Evolutionary conservation across 2,888 invertebrate genomes (phyloP), one percentile per base, ranked within the genome.

Genomic region (Tipula unca): DNA sequence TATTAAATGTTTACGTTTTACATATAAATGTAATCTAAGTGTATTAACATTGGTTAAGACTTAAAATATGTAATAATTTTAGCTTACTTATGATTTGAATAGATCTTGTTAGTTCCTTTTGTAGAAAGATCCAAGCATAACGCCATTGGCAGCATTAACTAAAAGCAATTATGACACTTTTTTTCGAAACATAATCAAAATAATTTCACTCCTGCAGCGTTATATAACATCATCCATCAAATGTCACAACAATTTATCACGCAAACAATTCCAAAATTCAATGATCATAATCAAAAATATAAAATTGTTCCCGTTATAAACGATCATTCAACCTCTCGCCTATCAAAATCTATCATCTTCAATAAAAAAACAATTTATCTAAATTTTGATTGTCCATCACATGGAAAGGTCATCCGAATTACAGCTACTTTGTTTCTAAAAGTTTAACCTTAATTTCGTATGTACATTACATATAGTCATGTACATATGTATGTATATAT

Each of bases 341-440:
- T 25, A 69, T 69, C 69, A 69, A 25, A 69, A 69, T 69, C 25
- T 69, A 69, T 69, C 69, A 25, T 69, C 69, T 69, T 69, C 69
- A 69, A 69, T 69, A 69, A 25, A 69, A 69, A 25, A 69, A 69
- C 69, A 25, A 69, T 69, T 69, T 69, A 69, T 69, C 69, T 69
- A 25, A 69, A 69, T 69, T 69, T 69, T 69, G 69, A 69, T 69
- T 69, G 69, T 69, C 69, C 25, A 25, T 8, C 69, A 25, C 14
- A 69, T 69, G 69, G 25, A 69, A 69, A 69, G 69, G 69, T 69
- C 69, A 69, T 69, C 69, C 20, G 25, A 69, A 69, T 69, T 69
- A 69, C 69, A 69, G 69, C 69, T 69, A 69, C 69, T 69, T 69
- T 69, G 69, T 69, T 69, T 69, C 25, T 69, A 69, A 69, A 69